Evolutionary conservation across 1,140 invertebrate genomes (phyloP).

Genomic region (Drosophila gunungcola): DNA sequence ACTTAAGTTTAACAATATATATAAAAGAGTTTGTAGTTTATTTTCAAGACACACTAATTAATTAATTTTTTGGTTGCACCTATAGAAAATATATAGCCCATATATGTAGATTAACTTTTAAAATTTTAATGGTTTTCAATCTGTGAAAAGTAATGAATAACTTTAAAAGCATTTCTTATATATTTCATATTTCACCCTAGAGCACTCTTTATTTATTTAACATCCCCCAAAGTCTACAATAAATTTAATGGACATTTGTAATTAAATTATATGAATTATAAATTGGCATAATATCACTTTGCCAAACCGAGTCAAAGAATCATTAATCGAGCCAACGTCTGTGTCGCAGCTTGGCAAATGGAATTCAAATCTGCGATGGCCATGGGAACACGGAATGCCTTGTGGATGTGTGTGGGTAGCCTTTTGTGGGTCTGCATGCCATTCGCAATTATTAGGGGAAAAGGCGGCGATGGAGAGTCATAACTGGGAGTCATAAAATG

Average conservation of each 20-base stretch:
- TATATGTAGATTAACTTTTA: too few relatives aligned
- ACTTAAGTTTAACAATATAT: too few relatives aligned
- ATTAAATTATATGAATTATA: not conserved
- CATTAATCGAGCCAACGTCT: conserved; percentile 10
- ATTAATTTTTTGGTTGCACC: too few relatives aligned
- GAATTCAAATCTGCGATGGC: conserved; percentile 54
- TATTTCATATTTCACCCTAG: too few relatives aligned
- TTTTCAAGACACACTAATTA: too few relatives aligned
- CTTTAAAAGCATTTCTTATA: too few relatives aligned
- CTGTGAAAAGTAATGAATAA: too few relatives aligned
- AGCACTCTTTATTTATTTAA: too few relatives aligned
- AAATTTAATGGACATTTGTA: conserved; percentile 1
- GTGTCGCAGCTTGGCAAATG: conserved; percentile 6
- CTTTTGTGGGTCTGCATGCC: conserved; percentile 45
- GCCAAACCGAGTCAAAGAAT: not conserved
- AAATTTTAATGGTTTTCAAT: too few relatives aligned
- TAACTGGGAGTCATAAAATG: conserved; percentile 46
- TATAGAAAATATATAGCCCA: too few relatives aligned
- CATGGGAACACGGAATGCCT: conserved; percentile 40
- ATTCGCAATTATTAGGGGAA: conserved; percentile 39
- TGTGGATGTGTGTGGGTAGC: conserved; percentile 36
- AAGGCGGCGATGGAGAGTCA: conserved; percentile 15
- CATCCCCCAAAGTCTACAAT: not conserved
- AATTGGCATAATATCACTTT: not conserved
- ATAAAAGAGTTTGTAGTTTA: too few relatives aligned